Evolutionary conservation across 1,140 invertebrate genomes (phyloP), one percentile per base, ranked within the genome.

Genomic region (Nylanderia fulva): DNA sequence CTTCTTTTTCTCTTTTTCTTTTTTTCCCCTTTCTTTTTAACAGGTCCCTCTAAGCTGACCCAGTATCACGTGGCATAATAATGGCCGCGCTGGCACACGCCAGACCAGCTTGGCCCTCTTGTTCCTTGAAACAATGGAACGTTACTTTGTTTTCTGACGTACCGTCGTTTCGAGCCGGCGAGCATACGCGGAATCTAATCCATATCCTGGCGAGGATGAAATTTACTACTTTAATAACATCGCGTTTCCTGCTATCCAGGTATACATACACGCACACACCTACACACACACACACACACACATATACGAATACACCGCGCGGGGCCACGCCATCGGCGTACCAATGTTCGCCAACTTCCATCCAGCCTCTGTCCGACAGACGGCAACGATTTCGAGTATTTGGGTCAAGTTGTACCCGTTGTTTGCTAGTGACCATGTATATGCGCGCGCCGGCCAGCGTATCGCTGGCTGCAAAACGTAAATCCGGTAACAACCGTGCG

Each of bases 201-300:
- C 91, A 89, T 90, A 90, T 90, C 86, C 76, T 64, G 56, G 71
- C 42, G 36, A 33, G 76, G 85, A 89, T 85, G 89, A 91, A 91
- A 91, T 91, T 91, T 91, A 91, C 91, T 91, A 91, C 91, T 91
- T 91, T 91, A 91, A 91, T 91, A 91, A 91, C 90, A 90, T n/a
- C 48, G 72, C 68, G 85, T 72, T 64, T 48, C 15, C 84, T 42
- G 71, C 52, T 33, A 56, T 45, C 33, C 64, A 36, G 18, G 54
- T 52, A 39, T 77, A 24, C 33, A 36, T 76, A 52, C 60, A 27
- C 42, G 21, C 56, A n/a, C n/a, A n/a, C n/a, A n/a, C 3, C n/a
- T n/a, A n/a, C n/a, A n/a, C n/a, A n/a, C n/a, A n/a, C n/a, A 58
- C 54, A 36, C 66, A n/a, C 3, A 24, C 24, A 64, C 79, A 61